phyloP scores from a whole-genome alignment of 1,140 invertebrate species.

The Drosophila lacteicornis region DNA sequence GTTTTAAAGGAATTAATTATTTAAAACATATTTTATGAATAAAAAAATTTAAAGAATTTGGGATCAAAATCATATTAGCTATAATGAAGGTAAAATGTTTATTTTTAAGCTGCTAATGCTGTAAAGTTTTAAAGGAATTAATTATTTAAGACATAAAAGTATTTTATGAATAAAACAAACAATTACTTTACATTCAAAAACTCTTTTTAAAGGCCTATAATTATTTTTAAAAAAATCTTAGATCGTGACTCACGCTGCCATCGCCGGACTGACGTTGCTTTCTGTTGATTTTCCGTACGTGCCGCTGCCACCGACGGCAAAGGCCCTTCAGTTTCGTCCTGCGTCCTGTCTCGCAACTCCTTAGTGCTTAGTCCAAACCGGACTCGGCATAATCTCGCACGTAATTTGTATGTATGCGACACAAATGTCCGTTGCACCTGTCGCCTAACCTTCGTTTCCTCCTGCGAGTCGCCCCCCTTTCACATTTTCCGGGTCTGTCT shows the following conservation, averaged over 20 bases:
- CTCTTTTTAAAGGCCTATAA: not conserved
- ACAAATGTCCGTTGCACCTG: conserved; percentile 80
- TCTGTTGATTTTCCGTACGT: conserved; percentile 47
- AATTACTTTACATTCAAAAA: too few relatives aligned
- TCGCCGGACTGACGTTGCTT: not conserved
- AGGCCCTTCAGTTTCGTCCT: not conserved
- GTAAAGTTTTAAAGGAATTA: too few relatives aligned
- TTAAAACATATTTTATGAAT: not conserved
- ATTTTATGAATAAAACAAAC: too few relatives aligned
- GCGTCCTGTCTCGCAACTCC: conserved; percentile 5
- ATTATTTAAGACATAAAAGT: too few relatives aligned
- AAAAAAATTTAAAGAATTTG: too few relatives aligned
- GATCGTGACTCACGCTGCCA: conserved; percentile 29
- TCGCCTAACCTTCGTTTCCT: conserved; percentile 46
- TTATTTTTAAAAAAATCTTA: not conserved
- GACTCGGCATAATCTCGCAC: conserved; percentile 71
- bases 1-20: not conserved
- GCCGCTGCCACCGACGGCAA: conserved; percentile 23
- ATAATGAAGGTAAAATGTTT: too few relatives aligned
- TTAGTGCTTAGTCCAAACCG: conserved; percentile 48
- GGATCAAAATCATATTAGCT: too few relatives aligned
- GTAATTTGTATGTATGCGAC: conserved; percentile 82
- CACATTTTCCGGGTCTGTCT: conserved; percentile 26
- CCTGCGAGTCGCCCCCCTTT: not conserved
- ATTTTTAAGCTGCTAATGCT: too few relatives aligned